Conservation (phyloP, 2,113 vertebrate species). For the Eclectus roratus region DNA sequence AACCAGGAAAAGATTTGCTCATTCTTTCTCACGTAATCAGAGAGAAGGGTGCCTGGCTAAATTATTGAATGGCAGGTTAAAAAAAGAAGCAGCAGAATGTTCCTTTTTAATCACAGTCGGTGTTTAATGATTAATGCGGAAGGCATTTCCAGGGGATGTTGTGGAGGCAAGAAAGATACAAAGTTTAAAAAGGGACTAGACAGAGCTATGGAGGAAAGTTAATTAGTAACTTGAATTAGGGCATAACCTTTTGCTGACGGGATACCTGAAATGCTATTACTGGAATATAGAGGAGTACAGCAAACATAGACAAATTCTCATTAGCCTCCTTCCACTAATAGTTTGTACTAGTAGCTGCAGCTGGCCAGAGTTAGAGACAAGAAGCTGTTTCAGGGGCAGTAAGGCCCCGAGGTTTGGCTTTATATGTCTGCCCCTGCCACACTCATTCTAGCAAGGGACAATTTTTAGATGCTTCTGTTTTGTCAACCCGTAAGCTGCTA, state of each 20-base stretch:
- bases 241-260: neutral
- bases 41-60: neutral
- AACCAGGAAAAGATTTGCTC: neutral
- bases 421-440: neutral
- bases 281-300: neutral
- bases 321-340: neutral
- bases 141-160: neutral
- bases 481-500: neutral
- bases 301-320: neutral
- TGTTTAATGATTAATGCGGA: neutral
- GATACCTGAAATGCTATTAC: neutral
- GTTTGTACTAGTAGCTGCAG: neutral
- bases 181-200: neutral
- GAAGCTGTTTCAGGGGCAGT: neutral
- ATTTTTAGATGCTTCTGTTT: neutral
- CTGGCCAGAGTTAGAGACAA: neutral
- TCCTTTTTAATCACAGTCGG: neutral
- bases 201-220: constrained; percentile 1
- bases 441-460: neutral
- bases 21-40: neutral
- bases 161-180: neutral
- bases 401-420: neutral
- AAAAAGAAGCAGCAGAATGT: neutral
- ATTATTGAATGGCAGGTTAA: neutral
- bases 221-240: neutral